Conservation (phyloP, 2,113 vertebrate species). For the Fregetta grallaria region DNA sequence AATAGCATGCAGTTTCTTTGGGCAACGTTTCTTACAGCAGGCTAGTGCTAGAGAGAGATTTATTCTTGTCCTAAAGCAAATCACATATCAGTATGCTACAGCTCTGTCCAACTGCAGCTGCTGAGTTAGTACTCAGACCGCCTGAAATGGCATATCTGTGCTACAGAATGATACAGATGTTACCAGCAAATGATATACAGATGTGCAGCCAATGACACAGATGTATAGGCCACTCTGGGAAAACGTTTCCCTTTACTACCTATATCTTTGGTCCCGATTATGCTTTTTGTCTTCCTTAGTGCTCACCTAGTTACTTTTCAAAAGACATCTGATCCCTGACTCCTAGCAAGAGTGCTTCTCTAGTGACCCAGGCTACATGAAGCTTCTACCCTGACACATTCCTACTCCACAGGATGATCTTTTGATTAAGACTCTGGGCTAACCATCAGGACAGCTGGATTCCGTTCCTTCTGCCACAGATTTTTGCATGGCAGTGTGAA, state of each 20-base stretch:
- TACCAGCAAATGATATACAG: not conserved
- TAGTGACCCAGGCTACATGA: not conserved
- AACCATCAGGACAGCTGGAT: not conserved
- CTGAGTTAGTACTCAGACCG: not conserved
- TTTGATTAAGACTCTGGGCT: not conserved
- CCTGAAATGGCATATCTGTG: not conserved
- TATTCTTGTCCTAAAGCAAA: not conserved
- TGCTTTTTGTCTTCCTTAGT: not conserved
- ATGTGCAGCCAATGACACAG: not conserved
- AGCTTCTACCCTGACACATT: not conserved
- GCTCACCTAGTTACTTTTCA: not conserved
- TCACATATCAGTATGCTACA: not conserved
- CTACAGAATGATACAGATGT: not conserved
- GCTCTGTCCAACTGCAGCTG: not conserved
- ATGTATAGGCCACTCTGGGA: not conserved
- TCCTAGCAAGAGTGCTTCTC: not conserved
- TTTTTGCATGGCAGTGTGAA: not conserved
- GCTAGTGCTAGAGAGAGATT: not conserved
- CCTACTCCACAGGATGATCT: not conserved
- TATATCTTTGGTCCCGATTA: not conserved
- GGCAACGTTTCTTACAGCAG: not conserved
- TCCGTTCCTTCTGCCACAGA: not conserved
- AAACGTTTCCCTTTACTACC: not conserved
- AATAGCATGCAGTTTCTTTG: not conserved
- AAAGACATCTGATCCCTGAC: not conserved